phyloP scores from a whole-genome alignment of 2,113 vertebrate species.

The Rattus rattus region DNA sequence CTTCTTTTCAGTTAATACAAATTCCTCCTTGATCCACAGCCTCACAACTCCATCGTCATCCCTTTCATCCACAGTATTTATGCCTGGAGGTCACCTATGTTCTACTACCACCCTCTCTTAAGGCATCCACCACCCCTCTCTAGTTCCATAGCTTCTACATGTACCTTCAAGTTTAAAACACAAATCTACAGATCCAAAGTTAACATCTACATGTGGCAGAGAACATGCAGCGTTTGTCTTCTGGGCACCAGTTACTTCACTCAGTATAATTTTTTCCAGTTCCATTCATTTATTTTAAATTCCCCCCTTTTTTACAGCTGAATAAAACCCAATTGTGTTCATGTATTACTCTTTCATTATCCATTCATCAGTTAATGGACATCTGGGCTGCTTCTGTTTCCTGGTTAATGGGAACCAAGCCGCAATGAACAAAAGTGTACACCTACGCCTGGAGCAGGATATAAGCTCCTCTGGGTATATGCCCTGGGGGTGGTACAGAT shows the following conservation, averaged over 20 bases:
- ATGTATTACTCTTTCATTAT: not conserved
- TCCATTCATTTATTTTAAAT: not conserved
- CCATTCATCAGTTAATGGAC: not conserved
- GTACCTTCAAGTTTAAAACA: not conserved
- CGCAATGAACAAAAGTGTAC: not conserved
- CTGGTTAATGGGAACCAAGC: not conserved
- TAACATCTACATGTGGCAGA: too few relatives aligned
- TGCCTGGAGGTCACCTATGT: accelerated
- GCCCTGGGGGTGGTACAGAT: not conserved
- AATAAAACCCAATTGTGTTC: not conserved
- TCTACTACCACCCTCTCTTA: not conserved
- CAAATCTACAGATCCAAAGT: not conserved
- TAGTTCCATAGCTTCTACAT: not conserved
- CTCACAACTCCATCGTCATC: accelerated
- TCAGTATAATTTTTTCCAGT: not conserved
- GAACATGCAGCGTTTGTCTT: not conserved
- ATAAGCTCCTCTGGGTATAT: not conserved
- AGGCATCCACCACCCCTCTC: not conserved
- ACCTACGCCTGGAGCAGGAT: not conserved
- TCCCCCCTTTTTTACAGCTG: not conserved
- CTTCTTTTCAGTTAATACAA: not conserved
- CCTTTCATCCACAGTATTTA: too few relatives aligned
- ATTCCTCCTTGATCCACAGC: not conserved
- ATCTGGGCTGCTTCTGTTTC: not conserved
- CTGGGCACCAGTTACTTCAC: not conserved